Base-by-base conservation (phyloP, 2,797 vertebrate species). In the Varecia variegata region DNA sequence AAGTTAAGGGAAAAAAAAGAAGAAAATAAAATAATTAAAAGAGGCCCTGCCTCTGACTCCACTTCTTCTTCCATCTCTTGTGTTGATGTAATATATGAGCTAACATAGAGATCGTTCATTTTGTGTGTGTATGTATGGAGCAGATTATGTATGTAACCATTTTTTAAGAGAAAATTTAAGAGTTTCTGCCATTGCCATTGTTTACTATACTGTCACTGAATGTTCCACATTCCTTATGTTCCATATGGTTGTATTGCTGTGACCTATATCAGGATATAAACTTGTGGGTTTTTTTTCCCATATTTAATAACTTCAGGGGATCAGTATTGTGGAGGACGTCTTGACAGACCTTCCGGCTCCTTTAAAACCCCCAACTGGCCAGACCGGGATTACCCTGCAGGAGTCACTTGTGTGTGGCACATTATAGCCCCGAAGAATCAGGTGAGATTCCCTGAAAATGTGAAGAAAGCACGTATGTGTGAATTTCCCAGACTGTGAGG, bases 331-430 rank as follows among this genome's bases (percentile, higher is more conserved):
- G 99, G 99, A 62, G 99, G 99, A 62, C 99, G 98, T 67, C 97
- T 99, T 97, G 99, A 99, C 94, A 99, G 99, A 97, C 98, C 99
- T 0, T 98, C 99, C 0, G 99, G 99, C 65, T 99, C 99, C 86
- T 99, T 99, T 97, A 99, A 99, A 98, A 99, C 99, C 0, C 99
- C 99, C 70, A 99, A 99, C 98, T 99, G 99, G 99, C 99, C 99
- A 0, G 99, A 99, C 83, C 99, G 99, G 93, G 99, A 99, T 98
- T 99, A 99, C 93, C 99, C 99, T 5, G 99, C 99, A 0, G 99
- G 99, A 43, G 99, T 99, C 96, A 99, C 99, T 85, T 99, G 99
- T 84, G 99, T 99, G 81, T 99, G 99, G 99, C 99, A 99, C 98
- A 99, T 99, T 83, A 97, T 99, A 9, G 99, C 99, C 81, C 99